Base-by-base conservation (phyloP, 2,888 invertebrate species). In the Drosophila sordidula region DNA sequence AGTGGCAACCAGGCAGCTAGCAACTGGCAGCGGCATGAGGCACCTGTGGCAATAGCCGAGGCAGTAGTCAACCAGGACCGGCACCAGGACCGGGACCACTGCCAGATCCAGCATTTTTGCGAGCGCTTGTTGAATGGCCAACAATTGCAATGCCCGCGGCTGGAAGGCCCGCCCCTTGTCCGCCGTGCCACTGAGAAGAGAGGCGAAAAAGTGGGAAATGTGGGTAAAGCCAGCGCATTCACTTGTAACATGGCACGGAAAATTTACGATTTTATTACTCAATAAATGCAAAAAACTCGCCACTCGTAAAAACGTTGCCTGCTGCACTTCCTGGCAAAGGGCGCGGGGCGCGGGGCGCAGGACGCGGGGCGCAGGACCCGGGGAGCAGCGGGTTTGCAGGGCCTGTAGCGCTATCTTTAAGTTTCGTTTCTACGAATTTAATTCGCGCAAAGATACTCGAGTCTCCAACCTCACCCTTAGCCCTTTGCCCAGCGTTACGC, bases 181-280 rank as follows among this genome's bases (percentile, higher is more conserved):
- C 12, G 12, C 34, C 34, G 12, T 3, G 4, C 34, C 12, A 12
- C 12, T 29, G 29, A 9, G 29, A 29, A 29, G 8, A 9, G 34
- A 3, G 34, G 3, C 1, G 11, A 34, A 34, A 34, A 34, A 11
- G 34, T 22, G 44, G 11, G 14, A 6, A 26, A 47, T 1, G 34
- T 34, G 22, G 39, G 42, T 11, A 64, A 51, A 59, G 50, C 45
- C 34, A 57, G 71, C 68, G 72, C 75, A 75, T 71, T 80, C 79
- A 81, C 84, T 81, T 78, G 84, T 78, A 84, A 82, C 81, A 62
- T 69, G 75, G 80, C 81, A 78, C 62, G 76, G 70, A 71, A 85
- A 86, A 82, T 86, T 79, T 85, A 85, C 85, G 85, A 79, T 86
- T 86, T 86, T 87, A 86, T 86, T 86, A 82, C 85, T 87, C 87